A percentile compares a stretch with the other conserved stretches of the same genome.
phyloP scores from a whole-genome alignment of 2,888 invertebrate genomes.

The Ophion ventricosus region DNA sequence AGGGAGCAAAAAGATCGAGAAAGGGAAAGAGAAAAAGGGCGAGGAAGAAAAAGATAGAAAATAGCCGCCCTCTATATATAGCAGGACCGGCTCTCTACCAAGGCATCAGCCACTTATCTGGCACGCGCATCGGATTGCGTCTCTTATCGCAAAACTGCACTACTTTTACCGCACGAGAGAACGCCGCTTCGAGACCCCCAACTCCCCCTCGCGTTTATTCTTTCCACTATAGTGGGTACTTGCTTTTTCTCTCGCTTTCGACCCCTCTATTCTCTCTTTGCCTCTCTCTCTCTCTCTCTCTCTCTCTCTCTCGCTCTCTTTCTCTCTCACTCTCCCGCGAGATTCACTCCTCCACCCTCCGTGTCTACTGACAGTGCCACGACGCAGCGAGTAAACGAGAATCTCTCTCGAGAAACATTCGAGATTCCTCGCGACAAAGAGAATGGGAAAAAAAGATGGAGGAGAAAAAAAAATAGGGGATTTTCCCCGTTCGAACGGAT shows the following conservation, averaged over 20 bases:
- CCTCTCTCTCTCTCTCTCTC: conserved; percentile 23
- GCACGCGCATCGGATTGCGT: conserved; percentile 84
- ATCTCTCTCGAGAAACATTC: conserved; percentile 57
- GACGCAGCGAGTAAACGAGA: conserved; percentile 70
- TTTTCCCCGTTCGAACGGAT: neutral
- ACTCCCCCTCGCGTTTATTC: conserved; percentile 24
- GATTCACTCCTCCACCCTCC: conserved; percentile 1
- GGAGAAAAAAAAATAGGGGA: conserved; percentile 26
- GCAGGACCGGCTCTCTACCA: conserved; percentile 63
- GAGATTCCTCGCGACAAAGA: conserved; percentile 17
- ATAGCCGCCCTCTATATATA: conserved; percentile 41
- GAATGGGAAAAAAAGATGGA: conserved; percentile 1
- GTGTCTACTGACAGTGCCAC: conserved; percentile 53
- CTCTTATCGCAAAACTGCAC: conserved; percentile 82
- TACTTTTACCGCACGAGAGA: conserved; percentile 78
- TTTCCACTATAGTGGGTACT: conserved; percentile 35
- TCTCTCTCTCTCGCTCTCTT: conserved; percentile 4
- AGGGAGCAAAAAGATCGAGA: conserved; percentile 33
- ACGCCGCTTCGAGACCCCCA: conserved; percentile 50
- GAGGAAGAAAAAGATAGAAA: conserved; percentile 50
- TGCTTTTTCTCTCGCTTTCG: conserved; percentile 47
- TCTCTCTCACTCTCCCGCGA: conserved; percentile 15
- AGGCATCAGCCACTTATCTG: conserved; percentile 83
- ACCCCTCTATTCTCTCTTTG: conserved; percentile 2
- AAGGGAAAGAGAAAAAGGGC: conserved; percentile 33